Conservation (phyloP, 2,797 vertebrate genomes). For the Squalus acanthias region DNA sequence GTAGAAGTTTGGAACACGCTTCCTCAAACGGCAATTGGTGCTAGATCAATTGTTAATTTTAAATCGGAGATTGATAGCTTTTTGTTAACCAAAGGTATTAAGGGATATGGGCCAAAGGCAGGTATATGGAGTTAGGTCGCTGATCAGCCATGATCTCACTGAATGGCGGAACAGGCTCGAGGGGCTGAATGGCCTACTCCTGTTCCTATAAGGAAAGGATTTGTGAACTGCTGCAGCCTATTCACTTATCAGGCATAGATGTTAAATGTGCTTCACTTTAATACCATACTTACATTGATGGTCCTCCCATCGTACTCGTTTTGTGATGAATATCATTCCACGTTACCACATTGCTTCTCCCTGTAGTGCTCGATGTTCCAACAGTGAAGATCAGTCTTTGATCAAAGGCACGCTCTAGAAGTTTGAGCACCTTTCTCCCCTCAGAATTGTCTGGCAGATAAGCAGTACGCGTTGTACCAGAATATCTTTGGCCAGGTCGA, state of each 20-base stretch:
- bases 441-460: conserved; percentile 58
- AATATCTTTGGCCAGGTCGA: conserved; percentile 53
- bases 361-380: conserved; percentile 59
- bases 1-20: too few relatives aligned
- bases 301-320: conserved; percentile 56
- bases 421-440: conserved; percentile 48
- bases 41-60: too few relatives aligned
- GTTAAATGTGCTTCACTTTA: not conserved
- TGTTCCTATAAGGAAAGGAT: not conserved
- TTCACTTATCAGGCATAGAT: not conserved
- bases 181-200: too few relatives aligned
- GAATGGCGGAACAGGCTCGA: too few relatives aligned
- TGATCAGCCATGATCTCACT: too few relatives aligned
- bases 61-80: too few relatives aligned
- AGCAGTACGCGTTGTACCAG: conserved; percentile 52
- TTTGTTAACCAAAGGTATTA: too few relatives aligned
- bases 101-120: too few relatives aligned
- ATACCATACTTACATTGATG: conserved; percentile 52
- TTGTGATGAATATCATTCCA: conserved; percentile 73
- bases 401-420: conserved; percentile 56
- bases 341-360: conserved; percentile 57
- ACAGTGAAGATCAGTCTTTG: conserved; percentile 64
- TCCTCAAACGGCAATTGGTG: too few relatives aligned
- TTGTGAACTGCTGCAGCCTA: not conserved
- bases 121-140: too few relatives aligned